Base-by-base conservation (phyloP, 1,140 invertebrate species). In the Drosophila paulistorum region DNA sequence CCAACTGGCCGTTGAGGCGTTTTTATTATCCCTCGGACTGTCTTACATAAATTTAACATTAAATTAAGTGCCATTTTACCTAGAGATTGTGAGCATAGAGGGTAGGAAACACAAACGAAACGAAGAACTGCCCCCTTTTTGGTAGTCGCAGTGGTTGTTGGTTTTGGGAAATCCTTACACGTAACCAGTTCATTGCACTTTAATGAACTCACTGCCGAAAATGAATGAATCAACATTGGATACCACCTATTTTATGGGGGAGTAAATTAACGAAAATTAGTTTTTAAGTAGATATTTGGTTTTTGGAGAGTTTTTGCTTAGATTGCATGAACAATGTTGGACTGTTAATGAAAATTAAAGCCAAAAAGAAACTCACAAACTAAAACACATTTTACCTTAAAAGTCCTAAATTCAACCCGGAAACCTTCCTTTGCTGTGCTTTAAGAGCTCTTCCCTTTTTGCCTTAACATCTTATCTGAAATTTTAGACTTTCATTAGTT, bases 1-100 rank as follows among this genome's bases (percentile, higher is more conserved):
- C 64, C 62, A 37, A 41, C 64, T 42, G 72, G 57, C 45, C 73
- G 77, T 77, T 69, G 67, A 74, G 83, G 84, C 83, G 77, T 74
- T 87, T 87, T 89, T 87, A 87, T 87, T 84, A 87, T 73, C 84
- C 41, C 58, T 74, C 64, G 26, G 67, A 74, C 72, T 74, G 81
- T 90, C 78, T 85, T 79, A 82, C 81, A 90, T 90, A 90, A 85
- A 81, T 86, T 90, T 58, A 77, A 79, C 81, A 82, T 85, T 81
- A 90, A 90, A 90, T 90, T 82, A 77, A 82, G 81, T 90, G 81
- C 68, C 82, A 72, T 74, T 85, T 80, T 54, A 77, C 74, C 71
- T 63, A 39, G 55, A 67, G 17, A 30, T 6, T 54, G 10, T 13
- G 10, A 5, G 37, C 37, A 39, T 37, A 45, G 64, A 80, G 65